Base-by-base conservation (phyloP, 2,113 vertebrate genomes). In the Hiodon tergisus region DNA sequence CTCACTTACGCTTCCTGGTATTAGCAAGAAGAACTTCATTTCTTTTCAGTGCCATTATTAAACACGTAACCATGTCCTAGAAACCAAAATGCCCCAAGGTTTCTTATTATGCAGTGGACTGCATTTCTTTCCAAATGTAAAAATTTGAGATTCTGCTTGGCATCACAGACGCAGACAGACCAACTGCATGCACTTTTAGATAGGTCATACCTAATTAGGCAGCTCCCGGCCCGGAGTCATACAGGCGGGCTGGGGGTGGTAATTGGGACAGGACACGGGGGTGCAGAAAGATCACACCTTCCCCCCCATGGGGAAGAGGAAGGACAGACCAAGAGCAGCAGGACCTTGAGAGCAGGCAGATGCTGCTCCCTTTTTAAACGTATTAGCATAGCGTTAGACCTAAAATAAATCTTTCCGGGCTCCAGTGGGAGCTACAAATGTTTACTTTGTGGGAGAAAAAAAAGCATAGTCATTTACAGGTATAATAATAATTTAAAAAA, bases 121-220 rank as follows among this genome's bases (percentile, higher is more conserved):
- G 47, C 16, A 10, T 66, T 66, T 31, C 8, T 31, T 46, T 66
- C 17, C 63, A 66, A 31, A 31, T 46, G 46, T 11, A 46, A 66
- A 47, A 31, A 66, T 66, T 66, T 7, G 17, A 62, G 13, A 62
- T 14, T 14, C 60, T n/a, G 13, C 16, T 61, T 4, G 8, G 11
- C 3, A 17, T 5, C 55, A 66, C 13, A 16, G 14, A 69, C 31
- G 7, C 48, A 69, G 5, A 53, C 13, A 14, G 9, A 69, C 3
- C 50, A 5, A 31, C 66, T 68, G 47, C 47, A 17, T 46, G 31
- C 11, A 16, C 60, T 4, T 63, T 3, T 63, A 17, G 50, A 69
- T 53, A 66, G 48, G 67, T 69, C 51, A 70, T 17, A 17, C 9
- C 14, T 70, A 70, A 70, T 70, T 68, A 52, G 54, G 69, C 54